phyloP scores from a whole-genome alignment of 2,113 vertebrate species.

The Heteronetta atricapilla region DNA sequence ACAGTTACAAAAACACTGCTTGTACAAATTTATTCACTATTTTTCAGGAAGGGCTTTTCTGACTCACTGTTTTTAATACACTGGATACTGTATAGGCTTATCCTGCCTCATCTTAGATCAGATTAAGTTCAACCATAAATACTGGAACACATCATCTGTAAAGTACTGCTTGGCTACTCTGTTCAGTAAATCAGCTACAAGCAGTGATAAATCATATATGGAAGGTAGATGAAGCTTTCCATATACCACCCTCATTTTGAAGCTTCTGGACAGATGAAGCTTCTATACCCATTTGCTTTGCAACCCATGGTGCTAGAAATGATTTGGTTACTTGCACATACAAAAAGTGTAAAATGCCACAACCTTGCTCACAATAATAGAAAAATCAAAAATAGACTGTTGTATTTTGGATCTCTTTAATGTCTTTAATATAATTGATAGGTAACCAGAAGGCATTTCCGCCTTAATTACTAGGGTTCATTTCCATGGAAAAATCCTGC shows the following conservation, averaged over 20 bases:
- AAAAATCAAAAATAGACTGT: not conserved
- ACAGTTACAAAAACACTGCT: slow-evolving; percentile 25
- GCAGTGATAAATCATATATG: not conserved
- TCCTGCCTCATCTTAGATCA: slow-evolving; percentile 2
- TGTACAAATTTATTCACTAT: slow-evolving; percentile 40
- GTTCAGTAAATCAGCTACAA: not conserved
- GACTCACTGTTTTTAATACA: slow-evolving; percentile 35
- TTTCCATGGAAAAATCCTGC: not conserved
- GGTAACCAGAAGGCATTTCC: not conserved
- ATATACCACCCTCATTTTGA: not conserved
- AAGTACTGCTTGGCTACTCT: not conserved
- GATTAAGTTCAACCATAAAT: slow-evolving; percentile 31
- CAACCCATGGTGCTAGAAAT: not conserved
- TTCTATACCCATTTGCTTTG: not conserved
- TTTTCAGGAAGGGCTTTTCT: slow-evolving; percentile 1
- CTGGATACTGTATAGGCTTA: not conserved
- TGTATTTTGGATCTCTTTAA: not conserved
- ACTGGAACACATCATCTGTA: not conserved
- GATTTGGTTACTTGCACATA: not conserved
- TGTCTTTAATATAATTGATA: not conserved
- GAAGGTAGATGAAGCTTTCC: not conserved
- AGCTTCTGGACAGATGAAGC: not conserved
- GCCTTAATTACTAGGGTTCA: not conserved
- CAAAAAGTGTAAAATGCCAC: not conserved
- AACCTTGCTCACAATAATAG: not conserved